Conservation (phyloP, 2,797 vertebrate species). For the Epinephelus coioides region DNA sequence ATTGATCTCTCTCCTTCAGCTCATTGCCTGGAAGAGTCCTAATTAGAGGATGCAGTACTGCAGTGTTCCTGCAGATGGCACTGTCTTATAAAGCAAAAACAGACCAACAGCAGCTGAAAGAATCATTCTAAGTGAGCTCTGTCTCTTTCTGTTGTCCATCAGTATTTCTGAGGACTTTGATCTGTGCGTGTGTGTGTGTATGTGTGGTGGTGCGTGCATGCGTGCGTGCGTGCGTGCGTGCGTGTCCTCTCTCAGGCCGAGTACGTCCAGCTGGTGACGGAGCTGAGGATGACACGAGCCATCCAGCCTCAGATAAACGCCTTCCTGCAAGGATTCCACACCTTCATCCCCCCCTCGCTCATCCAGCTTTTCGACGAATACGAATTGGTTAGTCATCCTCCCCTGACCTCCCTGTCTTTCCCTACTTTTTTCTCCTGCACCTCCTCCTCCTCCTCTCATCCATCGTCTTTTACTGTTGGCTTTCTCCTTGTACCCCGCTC, state of each 20-base stretch:
- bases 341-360: conserved; percentile 96
- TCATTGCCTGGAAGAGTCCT: conserved; percentile 30
- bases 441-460: neutral
- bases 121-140: conserved; percentile 8
- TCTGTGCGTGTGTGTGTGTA: conserved; percentile 9
- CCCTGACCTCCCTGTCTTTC: neutral
- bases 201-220: neutral
- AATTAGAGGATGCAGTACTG: conserved; percentile 45
- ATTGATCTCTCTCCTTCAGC: conserved; percentile 40
- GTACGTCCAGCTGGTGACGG: conserved; percentile 98
- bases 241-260: conserved; percentile 87
- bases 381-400: conserved; percentile 91
- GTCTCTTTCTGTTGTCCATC: conserved; percentile 17
- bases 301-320: conserved; percentile 99
- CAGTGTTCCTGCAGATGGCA: conserved; percentile 49
- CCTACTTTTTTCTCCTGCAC: too few species aligned
- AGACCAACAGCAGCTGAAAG: neutral
- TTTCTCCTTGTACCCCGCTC: conserved; percentile 16
- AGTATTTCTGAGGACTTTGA: conserved; percentile 25
- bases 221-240: neutral
- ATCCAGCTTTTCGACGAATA: conserved; percentile 99
- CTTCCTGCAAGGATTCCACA: conserved; percentile 97
- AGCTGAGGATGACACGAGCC: conserved; percentile 98
- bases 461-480: conserved; percentile 5
- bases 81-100: conserved; percentile 32